A percentile compares a stretch with the other conserved stretches of the same genome.
These are phyloP conservation scores for Alcedo quadribrachys DNA, from an alignment of 2,797 vertebrate species.

Conservation along the genomic window DNA sequence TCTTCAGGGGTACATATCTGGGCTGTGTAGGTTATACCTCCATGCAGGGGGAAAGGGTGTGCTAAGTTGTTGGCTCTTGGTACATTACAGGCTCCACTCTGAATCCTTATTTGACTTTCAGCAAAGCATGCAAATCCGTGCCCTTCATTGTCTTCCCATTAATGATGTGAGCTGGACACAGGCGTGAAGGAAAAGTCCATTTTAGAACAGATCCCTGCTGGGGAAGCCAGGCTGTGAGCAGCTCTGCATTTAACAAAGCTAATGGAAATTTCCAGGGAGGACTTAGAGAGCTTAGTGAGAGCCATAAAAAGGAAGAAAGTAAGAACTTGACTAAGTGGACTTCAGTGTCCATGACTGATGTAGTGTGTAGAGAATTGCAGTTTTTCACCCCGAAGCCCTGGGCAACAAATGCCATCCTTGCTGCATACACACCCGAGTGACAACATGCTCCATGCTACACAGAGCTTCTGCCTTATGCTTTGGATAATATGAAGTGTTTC, in stretches of 20 bases:
- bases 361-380: conserved; percentile 39
- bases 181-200: conserved; percentile 29
- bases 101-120: conserved; percentile 21
- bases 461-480: conserved; percentile 3
- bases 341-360: conserved; percentile 52
- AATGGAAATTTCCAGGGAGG: conserved; percentile 65
- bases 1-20: neutral
- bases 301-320: conserved; percentile 59
- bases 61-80: neutral
- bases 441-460: neutral
- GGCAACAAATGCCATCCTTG: conserved; percentile 41
- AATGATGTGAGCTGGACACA: conserved; percentile 40
- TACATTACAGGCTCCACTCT: neutral
- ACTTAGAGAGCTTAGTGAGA: conserved; percentile 53
- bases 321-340: conserved; percentile 52
- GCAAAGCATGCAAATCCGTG: conserved; percentile 23
- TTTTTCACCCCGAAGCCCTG: conserved; percentile 52
- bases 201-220: conserved; percentile 23
- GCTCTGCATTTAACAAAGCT: conserved; percentile 39
- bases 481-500: conserved; percentile 41
- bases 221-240: conserved; percentile 24
- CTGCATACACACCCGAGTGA: neutral
- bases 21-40: neutral
- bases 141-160: conserved; percentile 23
- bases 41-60: neutral